Percentiles rank a stretch among this genome's conserved stretches.
phyloP scores from a whole-genome alignment of 2,797 vertebrate genomes.

The Odontamblyopus rebecca region DNA sequence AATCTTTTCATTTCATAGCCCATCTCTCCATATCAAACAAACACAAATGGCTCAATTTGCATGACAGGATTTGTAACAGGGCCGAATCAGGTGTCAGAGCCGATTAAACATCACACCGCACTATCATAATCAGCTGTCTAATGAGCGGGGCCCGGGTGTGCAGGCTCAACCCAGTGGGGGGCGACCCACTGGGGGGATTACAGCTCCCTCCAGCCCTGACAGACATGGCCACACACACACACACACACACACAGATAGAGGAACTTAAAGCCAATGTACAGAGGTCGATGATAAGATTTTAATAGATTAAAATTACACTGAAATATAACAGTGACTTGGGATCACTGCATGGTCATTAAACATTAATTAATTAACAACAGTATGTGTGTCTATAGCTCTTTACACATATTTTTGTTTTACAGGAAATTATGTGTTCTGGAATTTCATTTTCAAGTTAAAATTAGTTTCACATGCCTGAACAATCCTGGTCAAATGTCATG shows the following conservation, averaged over 20 bases:
- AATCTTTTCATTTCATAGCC: constrained; percentile 99
- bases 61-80: constrained; percentile 99
- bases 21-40: constrained; percentile 98
- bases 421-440: background rate
- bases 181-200: constrained; percentile 67
- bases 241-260: constrained; percentile 39
- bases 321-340: constrained; percentile 89
- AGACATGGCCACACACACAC: constrained; percentile 59
- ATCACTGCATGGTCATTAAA: constrained; percentile 79
- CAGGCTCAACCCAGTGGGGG: constrained; percentile 87
- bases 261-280: constrained; percentile 79
- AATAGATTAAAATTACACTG: constrained; percentile 91
- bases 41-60: constrained; percentile 99
- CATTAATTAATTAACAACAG: constrained; percentile 79
- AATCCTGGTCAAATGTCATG: background rate
- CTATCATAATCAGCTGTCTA: constrained; percentile 99
- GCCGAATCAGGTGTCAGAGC: constrained; percentile 99
- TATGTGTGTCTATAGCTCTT: background rate
- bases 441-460: background rate
- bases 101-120: constrained; percentile 99
- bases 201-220: constrained; percentile 55
- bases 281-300: constrained; percentile 85
- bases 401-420: background rate
- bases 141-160: constrained; percentile 90
- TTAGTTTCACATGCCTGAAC: background rate